phyloP scores from a whole-genome alignment of 2,113 vertebrate species.

The Grantiella picta region DNA sequence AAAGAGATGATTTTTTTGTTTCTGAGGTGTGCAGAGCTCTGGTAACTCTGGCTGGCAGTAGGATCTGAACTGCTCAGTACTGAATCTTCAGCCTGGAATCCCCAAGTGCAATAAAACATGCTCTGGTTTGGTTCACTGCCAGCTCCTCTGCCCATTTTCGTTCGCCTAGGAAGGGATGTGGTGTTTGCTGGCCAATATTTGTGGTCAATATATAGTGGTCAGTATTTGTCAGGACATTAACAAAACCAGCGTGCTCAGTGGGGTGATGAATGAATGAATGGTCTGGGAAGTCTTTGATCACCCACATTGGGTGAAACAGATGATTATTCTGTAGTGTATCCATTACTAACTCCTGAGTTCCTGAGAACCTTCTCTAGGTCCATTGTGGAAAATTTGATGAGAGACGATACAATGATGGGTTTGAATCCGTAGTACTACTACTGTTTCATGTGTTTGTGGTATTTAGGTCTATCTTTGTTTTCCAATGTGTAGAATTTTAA shows the following conservation, averaged over 20 bases:
- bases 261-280: background rate
- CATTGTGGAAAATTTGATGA: background rate
- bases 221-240: background rate
- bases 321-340: conserved; percentile 21
- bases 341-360: conserved; percentile 9
- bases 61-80: background rate
- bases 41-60: background rate
- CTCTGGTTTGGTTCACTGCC: background rate
- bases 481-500: background rate
- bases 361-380: background rate
- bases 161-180: background rate
- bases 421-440: conserved; percentile 21
- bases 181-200: background rate
- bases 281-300: background rate
- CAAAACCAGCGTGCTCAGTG: background rate
- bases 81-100: background rate
- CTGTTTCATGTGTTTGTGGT: background rate
- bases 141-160: background rate
- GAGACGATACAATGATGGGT: conserved; percentile 1
- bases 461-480: background rate
- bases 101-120: conserved; percentile 40
- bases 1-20: background rate
- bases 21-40: background rate
- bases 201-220: too few species aligned
- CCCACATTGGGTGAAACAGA: conserved; percentile 72